Percentiles rank a stretch among this genome's conserved stretches.
Evolutionary conservation across 35 echinoderm and acorn worm species (phyloP).

Genomic region (Acanthaster planci): DNA sequence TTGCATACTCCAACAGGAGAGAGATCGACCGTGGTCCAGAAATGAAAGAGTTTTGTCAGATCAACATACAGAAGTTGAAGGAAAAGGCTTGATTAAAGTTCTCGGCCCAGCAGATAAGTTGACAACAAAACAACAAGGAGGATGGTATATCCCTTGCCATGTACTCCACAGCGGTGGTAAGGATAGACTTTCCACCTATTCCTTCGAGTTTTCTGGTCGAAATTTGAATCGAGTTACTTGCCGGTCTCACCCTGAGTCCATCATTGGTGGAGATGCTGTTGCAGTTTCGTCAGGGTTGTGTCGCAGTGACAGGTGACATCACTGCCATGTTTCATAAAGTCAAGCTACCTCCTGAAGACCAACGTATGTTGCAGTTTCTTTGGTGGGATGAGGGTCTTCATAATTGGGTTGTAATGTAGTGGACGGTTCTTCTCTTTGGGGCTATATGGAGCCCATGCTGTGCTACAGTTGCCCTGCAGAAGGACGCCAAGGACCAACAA

Average conservation of each 20-base stretch:
- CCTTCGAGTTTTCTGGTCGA: neutral
- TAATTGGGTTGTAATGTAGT: neutral
- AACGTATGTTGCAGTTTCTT: slow-evolving; percentile 34
- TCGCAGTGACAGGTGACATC: slow-evolving; percentile 33
- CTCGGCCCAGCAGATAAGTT: neutral
- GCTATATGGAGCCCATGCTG: slow-evolving; percentile 17
- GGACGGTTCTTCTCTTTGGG: slow-evolving; percentile 17
- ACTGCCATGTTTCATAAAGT: slow-evolving; percentile 63
- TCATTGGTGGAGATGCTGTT: slow-evolving; percentile 38
- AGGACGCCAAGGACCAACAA: neutral
- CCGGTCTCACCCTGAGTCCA: neutral
- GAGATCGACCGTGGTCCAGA: slow-evolving; percentile 19
- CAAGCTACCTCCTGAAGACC: slow-evolving; percentile 5
- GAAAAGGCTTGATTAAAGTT: neutral
- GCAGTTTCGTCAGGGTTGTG: slow-evolving; percentile 34
- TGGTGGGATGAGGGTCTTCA: slow-evolving; percentile 34
- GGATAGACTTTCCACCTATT: neutral
- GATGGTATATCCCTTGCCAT: slow-evolving; percentile 23
- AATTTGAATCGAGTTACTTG: neutral
- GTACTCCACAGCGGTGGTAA: slow-evolving; percentile 11
- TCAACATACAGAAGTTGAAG: slow-evolving; percentile 19
- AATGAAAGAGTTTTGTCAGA: slow-evolving; percentile 14
- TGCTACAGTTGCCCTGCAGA: slow-evolving; percentile 4
- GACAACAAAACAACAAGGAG: slow-evolving; percentile 12
- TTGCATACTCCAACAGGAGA: neutral